phyloP scores from a whole-genome alignment of 2,888 invertebrate species.

The Lamellibrachia satsuma region DNA sequence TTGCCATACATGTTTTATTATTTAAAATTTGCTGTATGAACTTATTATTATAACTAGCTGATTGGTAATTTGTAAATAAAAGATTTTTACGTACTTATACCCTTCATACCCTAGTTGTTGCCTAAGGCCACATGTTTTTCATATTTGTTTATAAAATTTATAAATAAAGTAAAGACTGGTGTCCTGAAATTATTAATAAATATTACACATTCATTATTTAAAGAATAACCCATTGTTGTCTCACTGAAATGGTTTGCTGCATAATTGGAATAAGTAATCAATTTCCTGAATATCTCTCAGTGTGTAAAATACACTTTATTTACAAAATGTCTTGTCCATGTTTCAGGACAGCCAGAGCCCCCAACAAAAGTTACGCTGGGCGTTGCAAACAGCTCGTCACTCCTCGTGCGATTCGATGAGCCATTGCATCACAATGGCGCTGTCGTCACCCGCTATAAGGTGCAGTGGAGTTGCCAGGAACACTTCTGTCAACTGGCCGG shows the following conservation, averaged over 20 bases:
- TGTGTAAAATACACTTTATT: neutral
- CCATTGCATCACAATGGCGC: conserved; percentile 78
- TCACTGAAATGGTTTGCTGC: neutral
- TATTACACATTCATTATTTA: neutral
- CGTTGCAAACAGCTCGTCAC: conserved; percentile 74
- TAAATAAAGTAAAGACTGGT: too few relatives aligned
- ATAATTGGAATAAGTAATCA: neutral
- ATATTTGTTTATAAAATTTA: too few relatives aligned
- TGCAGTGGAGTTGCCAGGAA: conserved; percentile 75
- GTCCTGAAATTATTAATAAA: too few relatives aligned
- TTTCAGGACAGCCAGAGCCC: conserved; percentile 74
- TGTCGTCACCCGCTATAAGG: conserved; percentile 89
- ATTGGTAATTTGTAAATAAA: neutral
- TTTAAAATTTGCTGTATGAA: neutral
- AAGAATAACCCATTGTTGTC: neutral
- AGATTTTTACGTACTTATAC: neutral
- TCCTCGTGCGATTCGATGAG: conserved; percentile 76
- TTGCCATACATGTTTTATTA: neutral
- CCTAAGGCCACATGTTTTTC: too few relatives aligned
- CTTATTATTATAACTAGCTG: neutral
- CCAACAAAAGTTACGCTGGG: conserved; percentile 83
- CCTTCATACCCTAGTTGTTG: too few relatives aligned
- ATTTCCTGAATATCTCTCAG: neutral
- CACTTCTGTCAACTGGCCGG: conserved; percentile 86
- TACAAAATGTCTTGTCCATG: neutral